These are phyloP conservation scores for Prosapia bicincta DNA, from an alignment of 2,888 invertebrate species.

Conservation along the genomic window DNA sequence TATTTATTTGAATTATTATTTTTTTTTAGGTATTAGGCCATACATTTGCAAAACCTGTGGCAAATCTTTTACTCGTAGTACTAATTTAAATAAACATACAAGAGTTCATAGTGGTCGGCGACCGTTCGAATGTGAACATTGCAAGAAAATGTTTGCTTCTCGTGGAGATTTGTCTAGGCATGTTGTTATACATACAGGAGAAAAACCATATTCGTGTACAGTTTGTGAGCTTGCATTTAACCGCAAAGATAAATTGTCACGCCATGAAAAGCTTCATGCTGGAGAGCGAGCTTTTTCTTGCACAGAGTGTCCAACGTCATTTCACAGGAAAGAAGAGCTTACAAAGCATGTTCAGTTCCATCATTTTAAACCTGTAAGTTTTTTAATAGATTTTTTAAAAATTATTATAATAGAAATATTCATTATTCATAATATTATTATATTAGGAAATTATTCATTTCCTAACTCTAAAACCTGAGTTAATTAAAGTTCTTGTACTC, in stretches of 20 bases:
- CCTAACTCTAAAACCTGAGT: no score
- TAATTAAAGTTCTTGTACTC: no score
- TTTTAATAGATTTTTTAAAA: neutral
- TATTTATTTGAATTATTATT: neutral
- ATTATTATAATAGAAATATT: no score
- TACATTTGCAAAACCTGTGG: conserved; percentile 68
- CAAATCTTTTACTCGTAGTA: conserved; percentile 67
- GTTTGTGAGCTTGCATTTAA: conserved; percentile 62
- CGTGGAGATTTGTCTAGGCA: conserved; percentile 64
- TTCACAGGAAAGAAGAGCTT: conserved; percentile 66
- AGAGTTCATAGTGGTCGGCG: conserved; percentile 37
- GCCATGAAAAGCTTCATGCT: conserved; percentile 64
- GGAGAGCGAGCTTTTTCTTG: conserved; percentile 64
- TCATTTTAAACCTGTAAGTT: conserved; percentile 37
- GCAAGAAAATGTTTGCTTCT: conserved; percentile 68
- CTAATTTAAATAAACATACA: conserved; percentile 39
- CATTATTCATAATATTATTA: no score
- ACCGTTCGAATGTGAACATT: conserved; percentile 55
- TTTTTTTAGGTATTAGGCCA: conserved; percentile 60
- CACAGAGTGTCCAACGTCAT: conserved; percentile 61
- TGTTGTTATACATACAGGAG: conserved; percentile 67
- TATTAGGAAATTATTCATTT: no score
- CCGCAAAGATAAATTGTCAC: conserved; percentile 61
- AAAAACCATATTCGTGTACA: conserved; percentile 65
- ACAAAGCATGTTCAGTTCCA: conserved; percentile 54